A percentile compares a stretch with the other conserved stretches of the same genome.
phyloP scores from a whole-genome alignment of 1,140 invertebrate genomes.

The Drosophila willistoni region DNA sequence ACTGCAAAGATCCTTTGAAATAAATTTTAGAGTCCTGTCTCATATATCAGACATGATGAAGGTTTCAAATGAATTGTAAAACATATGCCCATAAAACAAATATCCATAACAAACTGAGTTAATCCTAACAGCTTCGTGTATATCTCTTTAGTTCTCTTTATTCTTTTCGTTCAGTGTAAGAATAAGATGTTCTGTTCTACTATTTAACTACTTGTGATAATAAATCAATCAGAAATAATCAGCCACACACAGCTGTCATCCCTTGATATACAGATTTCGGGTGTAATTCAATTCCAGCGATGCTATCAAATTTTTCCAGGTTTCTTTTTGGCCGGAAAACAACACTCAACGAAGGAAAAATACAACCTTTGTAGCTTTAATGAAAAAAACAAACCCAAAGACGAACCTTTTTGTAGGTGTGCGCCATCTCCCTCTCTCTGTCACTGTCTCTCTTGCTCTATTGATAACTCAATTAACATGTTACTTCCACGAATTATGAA shows the following conservation, averaged over 20 bases:
- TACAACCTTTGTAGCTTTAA: slow-evolving; percentile 34
- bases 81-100: too few relatives aligned
- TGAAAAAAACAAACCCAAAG: slow-evolving; percentile 38
- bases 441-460: slow-evolving; percentile 3
- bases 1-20: too few relatives aligned
- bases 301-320: slow-evolving; percentile 5
- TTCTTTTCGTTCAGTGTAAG: neutral
- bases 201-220: slow-evolving; percentile 34
- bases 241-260: slow-evolving; percentile 57
- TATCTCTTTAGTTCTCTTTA: neutral
- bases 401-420: slow-evolving; percentile 46
- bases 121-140: too few relatives aligned
- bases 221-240: slow-evolving; percentile 56
- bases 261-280: slow-evolving; percentile 9
- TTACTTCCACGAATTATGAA: slow-evolving; percentile 74
- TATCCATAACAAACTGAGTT: too few relatives aligned
- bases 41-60: too few relatives aligned
- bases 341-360: slow-evolving; percentile 42
- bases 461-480: slow-evolving; percentile 77
- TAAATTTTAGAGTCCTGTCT: too few relatives aligned
- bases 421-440: neutral
- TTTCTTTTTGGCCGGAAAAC: slow-evolving; percentile 51
- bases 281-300: slow-evolving; percentile 54
- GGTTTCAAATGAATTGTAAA: too few relatives aligned
- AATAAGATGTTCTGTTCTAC: neutral